These are phyloP conservation scores for Cyrtorhinus lividipennis DNA, from an alignment of 1,140 invertebrate species.

Conservation along the genomic window DNA sequence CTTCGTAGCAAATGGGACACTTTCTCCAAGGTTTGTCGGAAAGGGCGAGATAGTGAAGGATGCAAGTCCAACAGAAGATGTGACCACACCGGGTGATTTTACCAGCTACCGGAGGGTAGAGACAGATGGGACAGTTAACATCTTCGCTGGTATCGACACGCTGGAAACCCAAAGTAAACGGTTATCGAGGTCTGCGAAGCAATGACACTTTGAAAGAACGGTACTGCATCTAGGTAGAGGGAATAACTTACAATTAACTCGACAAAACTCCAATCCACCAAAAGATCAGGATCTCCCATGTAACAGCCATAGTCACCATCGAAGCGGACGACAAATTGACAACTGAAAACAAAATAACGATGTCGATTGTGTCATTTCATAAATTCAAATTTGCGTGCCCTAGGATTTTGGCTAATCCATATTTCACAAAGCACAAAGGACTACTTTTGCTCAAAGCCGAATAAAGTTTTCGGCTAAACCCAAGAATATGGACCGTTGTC, in stretches of 20 bases:
- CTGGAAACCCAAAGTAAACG: conserved; percentile 29
- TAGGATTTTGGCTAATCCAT: too few relatives aligned
- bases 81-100: conserved; percentile 92
- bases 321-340: conserved; percentile 82
- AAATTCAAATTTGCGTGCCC: too few relatives aligned
- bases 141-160: conserved; percentile 45
- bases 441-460: too few relatives aligned
- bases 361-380: too few relatives aligned
- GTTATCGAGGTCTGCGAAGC: too few relatives aligned
- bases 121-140: conserved; percentile 80
- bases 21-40: conserved; percentile 60
- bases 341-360: too few relatives aligned
- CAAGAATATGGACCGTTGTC: too few relatives aligned
- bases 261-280: conserved; percentile 82
- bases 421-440: too few relatives aligned
- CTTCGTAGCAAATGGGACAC: conserved; percentile 79
- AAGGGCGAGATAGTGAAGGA: conserved; percentile 78
- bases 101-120: conserved; percentile 63
- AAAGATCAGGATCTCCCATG: conserved; percentile 64
- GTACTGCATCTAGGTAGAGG: too few relatives aligned
- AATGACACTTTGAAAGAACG: too few relatives aligned
- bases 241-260: conserved; percentile 87
- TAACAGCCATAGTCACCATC: conserved; percentile 61
- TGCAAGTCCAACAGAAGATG: conserved; percentile 89
- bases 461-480: too few relatives aligned